These are phyloP conservation scores for Chloroceryle inda DNA, from an alignment of 2,797 vertebrate species.

Conservation along the genomic window DNA sequence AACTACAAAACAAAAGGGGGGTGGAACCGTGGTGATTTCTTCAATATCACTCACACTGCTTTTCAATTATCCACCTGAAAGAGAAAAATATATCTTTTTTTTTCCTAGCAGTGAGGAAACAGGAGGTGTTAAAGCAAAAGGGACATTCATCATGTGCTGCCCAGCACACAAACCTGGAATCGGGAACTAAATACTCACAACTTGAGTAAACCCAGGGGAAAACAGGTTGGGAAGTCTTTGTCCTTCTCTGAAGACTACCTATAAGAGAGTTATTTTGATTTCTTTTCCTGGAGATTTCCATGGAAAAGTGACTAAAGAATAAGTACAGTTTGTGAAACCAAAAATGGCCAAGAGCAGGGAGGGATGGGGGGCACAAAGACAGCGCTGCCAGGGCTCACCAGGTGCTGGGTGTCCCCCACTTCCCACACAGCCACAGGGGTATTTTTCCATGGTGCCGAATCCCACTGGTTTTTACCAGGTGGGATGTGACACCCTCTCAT, in stretches of 20 bases:
- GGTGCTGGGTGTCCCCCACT: background rate
- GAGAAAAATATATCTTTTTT: background rate
- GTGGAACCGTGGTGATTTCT: background rate
- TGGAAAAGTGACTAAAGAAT: background rate
- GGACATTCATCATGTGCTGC: too few species aligned
- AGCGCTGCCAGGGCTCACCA: accelerated
- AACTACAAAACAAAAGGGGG: background rate
- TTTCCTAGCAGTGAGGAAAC: background rate
- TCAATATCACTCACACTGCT: background rate
- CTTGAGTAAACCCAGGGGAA: background rate
- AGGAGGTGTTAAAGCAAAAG: background rate
- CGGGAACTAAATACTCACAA: background rate
- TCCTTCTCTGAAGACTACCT: background rate
- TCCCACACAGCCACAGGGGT: background rate
- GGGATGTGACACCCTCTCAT: background rate
- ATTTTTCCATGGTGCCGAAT: background rate
- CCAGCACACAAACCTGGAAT: background rate
- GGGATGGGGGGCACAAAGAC: background rate
- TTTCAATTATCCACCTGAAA: background rate
- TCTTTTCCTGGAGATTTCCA: background rate
- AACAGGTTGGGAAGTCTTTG: background rate
- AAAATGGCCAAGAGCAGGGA: background rate
- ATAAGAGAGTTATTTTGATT: background rate
- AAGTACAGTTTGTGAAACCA: background rate
- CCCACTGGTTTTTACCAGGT: background rate